Conservation (phyloP, 2,888 invertebrate species). For the Myathropa florea region DNA sequence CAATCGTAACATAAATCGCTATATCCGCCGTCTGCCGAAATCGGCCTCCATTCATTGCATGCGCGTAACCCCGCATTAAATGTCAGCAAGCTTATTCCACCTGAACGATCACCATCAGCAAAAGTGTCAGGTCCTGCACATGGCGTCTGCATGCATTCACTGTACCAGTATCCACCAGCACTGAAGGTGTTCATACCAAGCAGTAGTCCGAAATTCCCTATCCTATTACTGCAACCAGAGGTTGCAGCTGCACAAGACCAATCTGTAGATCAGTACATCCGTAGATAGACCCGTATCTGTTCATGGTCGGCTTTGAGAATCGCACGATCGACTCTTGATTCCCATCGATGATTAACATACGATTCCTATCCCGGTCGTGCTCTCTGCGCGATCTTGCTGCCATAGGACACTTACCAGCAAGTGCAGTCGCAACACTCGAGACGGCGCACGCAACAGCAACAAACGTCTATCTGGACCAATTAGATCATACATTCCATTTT, state of each 20-base stretch:
- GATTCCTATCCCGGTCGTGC: neutral
- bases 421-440: constrained; percentile 1
- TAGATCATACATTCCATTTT: constrained; percentile 31
- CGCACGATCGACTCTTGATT: neutral
- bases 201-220: neutral
- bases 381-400: neutral
- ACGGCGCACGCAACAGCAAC: neutral
- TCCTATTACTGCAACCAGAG: neutral
- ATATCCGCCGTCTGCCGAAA: neutral
- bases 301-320: constrained; percentile 19
- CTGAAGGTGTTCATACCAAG: neutral
- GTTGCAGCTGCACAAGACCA: neutral
- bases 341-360: constrained; percentile 16
- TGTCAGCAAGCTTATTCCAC: neutral
- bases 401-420: neutral
- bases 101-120: neutral
- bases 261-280: neutral
- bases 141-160: neutral
- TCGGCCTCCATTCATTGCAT: neutral
- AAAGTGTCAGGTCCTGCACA: neutral
- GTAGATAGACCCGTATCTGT: constrained; percentile 12
- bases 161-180: neutral
- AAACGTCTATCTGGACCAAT: constrained; percentile 28
- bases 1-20: neutral
- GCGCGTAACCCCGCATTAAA: neutral